phyloP scores from a whole-genome alignment of 2,113 vertebrate species.

The Aegypius monachus region DNA sequence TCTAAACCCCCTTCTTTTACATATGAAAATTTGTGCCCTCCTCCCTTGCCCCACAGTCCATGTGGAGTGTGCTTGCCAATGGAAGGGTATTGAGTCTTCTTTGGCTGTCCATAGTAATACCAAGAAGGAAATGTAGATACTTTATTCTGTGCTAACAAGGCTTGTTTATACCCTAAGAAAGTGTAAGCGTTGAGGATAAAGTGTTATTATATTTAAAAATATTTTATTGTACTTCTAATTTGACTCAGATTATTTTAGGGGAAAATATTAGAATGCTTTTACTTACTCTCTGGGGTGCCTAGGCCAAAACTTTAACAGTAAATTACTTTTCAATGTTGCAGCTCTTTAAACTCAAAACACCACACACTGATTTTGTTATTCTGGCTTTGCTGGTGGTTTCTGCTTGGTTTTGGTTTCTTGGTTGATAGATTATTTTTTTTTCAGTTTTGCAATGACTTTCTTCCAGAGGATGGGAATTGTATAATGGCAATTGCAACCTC shows the following conservation, averaged over 20 bases:
- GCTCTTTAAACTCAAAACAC: neutral
- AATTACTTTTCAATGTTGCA: neutral
- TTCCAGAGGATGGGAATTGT: neutral
- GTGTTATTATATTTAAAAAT: neutral
- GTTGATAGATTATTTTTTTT: neutral
- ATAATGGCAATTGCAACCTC: neutral
- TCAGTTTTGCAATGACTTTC: neutral
- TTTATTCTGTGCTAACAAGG: neutral
- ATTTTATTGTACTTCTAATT: neutral
- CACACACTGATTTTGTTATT: neutral
- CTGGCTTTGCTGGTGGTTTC: neutral
- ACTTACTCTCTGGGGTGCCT: neutral
- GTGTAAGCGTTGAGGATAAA: neutral
- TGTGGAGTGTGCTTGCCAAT: no score
- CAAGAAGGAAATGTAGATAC: neutral
- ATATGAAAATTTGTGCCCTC: neutral
- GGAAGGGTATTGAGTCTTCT: neutral
- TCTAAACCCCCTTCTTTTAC: neutral
- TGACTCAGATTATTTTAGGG: neutral
- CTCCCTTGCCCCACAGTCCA: neutral
- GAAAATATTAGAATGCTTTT: neutral
- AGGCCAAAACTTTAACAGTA: neutral
- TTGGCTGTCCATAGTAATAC: neutral
- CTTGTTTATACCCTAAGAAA: neutral
- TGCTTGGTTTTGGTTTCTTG: neutral